These are phyloP conservation scores for Stratiomys singularior DNA, from an alignment of 2,888 invertebrate genomes.

Conservation along the genomic window DNA sequence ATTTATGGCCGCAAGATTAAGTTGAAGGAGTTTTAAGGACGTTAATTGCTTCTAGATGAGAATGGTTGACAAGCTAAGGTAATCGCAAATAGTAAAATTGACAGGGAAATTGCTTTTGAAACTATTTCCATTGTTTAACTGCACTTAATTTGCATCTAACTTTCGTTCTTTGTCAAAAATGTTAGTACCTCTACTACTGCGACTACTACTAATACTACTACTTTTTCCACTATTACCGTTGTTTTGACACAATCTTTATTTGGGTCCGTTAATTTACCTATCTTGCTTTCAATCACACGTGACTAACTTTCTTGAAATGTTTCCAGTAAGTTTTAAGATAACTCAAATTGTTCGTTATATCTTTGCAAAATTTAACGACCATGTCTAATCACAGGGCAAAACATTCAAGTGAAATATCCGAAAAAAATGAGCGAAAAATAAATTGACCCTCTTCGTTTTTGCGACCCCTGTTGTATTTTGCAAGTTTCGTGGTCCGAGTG, in stretches of 20 bases:
- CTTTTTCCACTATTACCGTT: too few relatives aligned
- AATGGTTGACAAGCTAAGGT: neutral
- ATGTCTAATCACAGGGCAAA: slow-evolving; percentile 37
- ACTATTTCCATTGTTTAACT: too few relatives aligned
- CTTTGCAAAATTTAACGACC: slow-evolving; percentile 44
- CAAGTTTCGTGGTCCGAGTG: neutral
- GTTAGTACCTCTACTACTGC: too few relatives aligned
- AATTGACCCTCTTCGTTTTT: neutral
- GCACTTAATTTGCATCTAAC: too few relatives aligned
- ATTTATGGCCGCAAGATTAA: slow-evolving; percentile 20
- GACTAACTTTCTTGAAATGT: neutral
- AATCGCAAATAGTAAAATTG: neutral
- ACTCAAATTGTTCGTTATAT: slow-evolving; percentile 22
- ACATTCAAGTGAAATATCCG: slow-evolving; percentile 22
- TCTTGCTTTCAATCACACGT: neutral
- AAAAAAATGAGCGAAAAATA: neutral
- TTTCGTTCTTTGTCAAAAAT: too few relatives aligned
- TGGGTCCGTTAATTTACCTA: too few relatives aligned
- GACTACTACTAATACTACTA: too few relatives aligned
- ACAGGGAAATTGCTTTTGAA: neutral
- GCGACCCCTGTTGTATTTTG: slow-evolving; percentile 7
- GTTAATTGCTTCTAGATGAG: slow-evolving; percentile 22
- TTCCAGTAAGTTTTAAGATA: neutral
- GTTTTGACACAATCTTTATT: too few relatives aligned
- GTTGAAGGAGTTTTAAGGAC: neutral